Evolutionary conservation across 2,113 vertebrate species (phyloP).

Genomic region (Salminus brasiliensis): DNA sequence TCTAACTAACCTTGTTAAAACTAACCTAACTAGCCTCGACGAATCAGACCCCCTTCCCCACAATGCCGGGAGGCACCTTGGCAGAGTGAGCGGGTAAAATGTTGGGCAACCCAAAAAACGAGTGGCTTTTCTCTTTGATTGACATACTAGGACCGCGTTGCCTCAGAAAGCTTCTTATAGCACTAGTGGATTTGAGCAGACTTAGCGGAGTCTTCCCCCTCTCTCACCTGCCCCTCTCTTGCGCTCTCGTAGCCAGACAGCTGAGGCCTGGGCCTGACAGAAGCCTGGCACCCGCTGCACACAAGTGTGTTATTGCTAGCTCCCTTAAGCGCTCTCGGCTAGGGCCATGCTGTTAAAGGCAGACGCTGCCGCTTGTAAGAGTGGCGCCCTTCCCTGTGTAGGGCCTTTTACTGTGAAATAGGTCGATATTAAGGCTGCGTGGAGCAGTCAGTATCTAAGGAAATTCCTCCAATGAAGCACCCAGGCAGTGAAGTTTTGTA

Average conservation of each 20-base stretch:
- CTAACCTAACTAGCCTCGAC: no score
- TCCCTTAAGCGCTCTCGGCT: conserved; percentile 40
- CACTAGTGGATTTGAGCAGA: conserved; percentile 70
- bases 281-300: conserved; percentile 64
- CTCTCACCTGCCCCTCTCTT: conserved; percentile 62
- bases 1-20: no score
- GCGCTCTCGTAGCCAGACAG: conserved; percentile 65
- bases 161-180: conserved; percentile 75
- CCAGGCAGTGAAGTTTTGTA: no score
- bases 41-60: background rate
- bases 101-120: conserved; percentile 55
- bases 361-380: background rate
- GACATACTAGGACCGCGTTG: conserved; percentile 64
- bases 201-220: conserved; percentile 67
- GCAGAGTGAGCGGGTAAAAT: conserved; percentile 59
- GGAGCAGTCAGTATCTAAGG: no score
- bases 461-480: no score
- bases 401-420: background rate
- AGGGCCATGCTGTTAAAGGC: conserved; percentile 19
- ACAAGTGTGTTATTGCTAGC: conserved; percentile 68
- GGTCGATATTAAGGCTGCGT: no score
- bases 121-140: conserved; percentile 58
- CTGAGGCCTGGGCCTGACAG: conserved; percentile 69
- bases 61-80: background rate
- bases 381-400: background rate